A percentile compares a stretch with the other conserved stretches of the same genome.
Conservation (phyloP, 2,797 vertebrate species). For the Selene dorsalis region DNA sequence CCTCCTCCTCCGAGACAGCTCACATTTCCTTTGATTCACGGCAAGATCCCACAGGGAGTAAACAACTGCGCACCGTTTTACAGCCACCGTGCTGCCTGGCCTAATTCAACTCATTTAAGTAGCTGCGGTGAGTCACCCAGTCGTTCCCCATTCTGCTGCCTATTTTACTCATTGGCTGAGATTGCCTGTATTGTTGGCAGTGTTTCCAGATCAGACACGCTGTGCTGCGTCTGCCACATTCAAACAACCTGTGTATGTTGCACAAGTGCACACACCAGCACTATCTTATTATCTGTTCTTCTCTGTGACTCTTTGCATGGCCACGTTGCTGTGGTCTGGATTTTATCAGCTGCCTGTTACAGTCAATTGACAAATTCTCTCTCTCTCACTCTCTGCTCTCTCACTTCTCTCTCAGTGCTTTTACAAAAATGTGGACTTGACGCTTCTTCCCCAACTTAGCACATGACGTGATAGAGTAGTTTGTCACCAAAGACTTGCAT, state of each 20-base stretch:
- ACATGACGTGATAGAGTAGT: constrained; percentile 1
- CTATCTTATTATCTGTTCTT: constrained; percentile 49
- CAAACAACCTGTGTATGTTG: constrained; percentile 57
- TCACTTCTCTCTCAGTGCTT: neutral
- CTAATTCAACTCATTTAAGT: constrained; percentile 62
- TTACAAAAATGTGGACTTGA: constrained; percentile 21
- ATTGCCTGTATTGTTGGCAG: constrained; percentile 47
- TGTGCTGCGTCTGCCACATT: constrained; percentile 49
- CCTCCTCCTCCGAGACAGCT: constrained; percentile 75
- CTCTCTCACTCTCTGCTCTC: neutral
- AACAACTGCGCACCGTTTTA: constrained; percentile 55
- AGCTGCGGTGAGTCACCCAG: constrained; percentile 47
- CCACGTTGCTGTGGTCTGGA: constrained; percentile 56
- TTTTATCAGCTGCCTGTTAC: constrained; percentile 68
- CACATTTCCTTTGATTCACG: constrained; percentile 77
- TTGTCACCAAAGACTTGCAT: neutral
- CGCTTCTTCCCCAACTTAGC: constrained; percentile 11
- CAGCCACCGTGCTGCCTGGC: constrained; percentile 46
- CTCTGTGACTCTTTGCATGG: constrained; percentile 46
- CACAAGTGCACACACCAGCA: constrained; percentile 57
- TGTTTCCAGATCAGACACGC: constrained; percentile 38
- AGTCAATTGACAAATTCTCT: constrained; percentile 53
- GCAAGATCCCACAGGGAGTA: constrained; percentile 64
- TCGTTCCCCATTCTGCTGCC: constrained; percentile 46
- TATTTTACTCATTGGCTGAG: constrained; percentile 60